Base-by-base conservation (phyloP, 2,888 invertebrate genomes). In the Heliconius erato region DNA sequence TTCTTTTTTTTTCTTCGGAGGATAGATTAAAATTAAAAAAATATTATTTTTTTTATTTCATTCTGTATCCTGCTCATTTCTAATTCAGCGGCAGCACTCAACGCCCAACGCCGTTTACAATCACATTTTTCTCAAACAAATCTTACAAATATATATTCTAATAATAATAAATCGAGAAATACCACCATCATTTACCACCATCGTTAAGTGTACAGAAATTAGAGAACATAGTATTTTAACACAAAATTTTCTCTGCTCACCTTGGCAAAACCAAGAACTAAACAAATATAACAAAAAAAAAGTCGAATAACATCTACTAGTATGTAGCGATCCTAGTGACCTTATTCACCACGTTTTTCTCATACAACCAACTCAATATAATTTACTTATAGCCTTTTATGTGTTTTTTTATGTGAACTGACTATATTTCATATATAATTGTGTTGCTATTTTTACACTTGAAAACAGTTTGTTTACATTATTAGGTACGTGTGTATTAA, bases 311-410 rank as follows among this genome's bases (percentile, higher is more conserved):
- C 35, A 54, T 14, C 1, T 32, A 63, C 14, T n/a, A 63, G 76
- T 76, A 59, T 35, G 5, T 63, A 63, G 12, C 76, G 23, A 69
- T 63, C 78, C 78, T 16, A 83, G 67, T 83, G 78, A 83, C 83
- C 80, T 83, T 78, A 78, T 49, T 54, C 65, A 32, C 6, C 76
- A 76, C 7, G 74, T 76, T 63, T 59, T 63, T 35, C 35, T 59
- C 74, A 59, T 26, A 44, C 26, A 44, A 26, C 12, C 35, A 63
- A 23, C 63, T 59, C 63, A 76, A 76, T 76, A 76, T 76, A 76
- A 35, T 35, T 59, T 35, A 76, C 7, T 76, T n/a, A 11, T 59
- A n/a, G 16, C 59, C 63, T 32, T 76, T 63, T 76, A 76, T 9
- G 35, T 6, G 3, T 14, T 32, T 59, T 74, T 76, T 63, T 76